These are phyloP conservation scores for Eupithecia exiguata DNA, from an alignment of 2,888 invertebrate genomes.

Conservation along the genomic window DNA sequence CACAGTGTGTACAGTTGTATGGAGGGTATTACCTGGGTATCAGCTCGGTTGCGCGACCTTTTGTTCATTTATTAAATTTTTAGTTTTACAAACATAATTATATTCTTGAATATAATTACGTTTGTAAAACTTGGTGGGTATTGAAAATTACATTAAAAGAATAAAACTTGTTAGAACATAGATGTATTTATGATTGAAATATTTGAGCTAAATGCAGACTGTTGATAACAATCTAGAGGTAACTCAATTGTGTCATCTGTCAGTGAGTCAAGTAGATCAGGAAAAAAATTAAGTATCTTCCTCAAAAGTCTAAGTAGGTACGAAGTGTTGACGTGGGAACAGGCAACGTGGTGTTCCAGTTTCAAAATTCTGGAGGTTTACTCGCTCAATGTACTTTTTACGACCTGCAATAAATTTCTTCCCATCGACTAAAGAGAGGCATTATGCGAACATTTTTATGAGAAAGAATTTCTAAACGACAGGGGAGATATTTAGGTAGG, in stretches of 20 bases:
- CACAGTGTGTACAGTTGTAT: too few relatives aligned
- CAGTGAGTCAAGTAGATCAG: not conserved
- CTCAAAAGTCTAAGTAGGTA: slow-evolving; percentile 40
- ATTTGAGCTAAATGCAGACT: not conserved
- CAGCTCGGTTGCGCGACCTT: too few relatives aligned
- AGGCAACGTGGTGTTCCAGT: slow-evolving; percentile 47
- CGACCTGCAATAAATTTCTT: slow-evolving; percentile 71
- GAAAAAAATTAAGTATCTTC: slow-evolving; percentile 23
- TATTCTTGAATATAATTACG: too few relatives aligned
- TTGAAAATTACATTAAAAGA: too few relatives aligned
- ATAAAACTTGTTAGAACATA: too few relatives aligned
- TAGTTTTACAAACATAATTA: too few relatives aligned
- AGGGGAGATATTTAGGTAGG: slow-evolving; percentile 33
- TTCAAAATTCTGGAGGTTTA: slow-evolving; percentile 62
- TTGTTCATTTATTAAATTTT: too few relatives aligned
- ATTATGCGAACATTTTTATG: slow-evolving; percentile 67
- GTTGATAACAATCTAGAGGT: not conserved
- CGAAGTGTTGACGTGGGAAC: slow-evolving; percentile 62
- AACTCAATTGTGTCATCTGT: too few relatives aligned
- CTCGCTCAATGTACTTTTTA: slow-evolving; percentile 69
- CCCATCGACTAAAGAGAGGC: slow-evolving; percentile 66
- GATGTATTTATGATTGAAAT: not conserved
- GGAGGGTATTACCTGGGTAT: too few relatives aligned
- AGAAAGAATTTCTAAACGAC: slow-evolving; percentile 63
- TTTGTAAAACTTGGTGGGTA: too few relatives aligned